Conservation (phyloP, 2,888 invertebrate genomes). For the Dynastes hyllus region DNA sequence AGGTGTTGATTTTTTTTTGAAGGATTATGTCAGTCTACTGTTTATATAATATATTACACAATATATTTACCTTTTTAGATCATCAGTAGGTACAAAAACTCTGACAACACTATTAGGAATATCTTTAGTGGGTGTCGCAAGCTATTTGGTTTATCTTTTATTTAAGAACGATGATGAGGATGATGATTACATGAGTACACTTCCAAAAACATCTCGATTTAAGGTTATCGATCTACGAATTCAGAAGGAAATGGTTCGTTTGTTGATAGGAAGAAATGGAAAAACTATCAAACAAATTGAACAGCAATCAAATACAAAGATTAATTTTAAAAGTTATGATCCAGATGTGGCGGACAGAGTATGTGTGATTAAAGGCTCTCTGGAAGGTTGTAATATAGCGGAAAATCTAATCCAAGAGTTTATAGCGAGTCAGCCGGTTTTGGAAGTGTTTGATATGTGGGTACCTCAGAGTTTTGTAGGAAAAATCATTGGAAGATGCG, state of each 20-base stretch:
- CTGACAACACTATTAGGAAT: conserved; percentile 77
- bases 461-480: conserved; percentile 81
- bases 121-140: conserved; percentile 80
- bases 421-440: conserved; percentile 79
- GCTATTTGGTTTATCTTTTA: conserved; percentile 80
- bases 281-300: conserved; percentile 85
- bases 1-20: not conserved
- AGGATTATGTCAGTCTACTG: conserved; percentile 22
- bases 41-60: conserved; percentile 15
- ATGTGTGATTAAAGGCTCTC: conserved; percentile 82
- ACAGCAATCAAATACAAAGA: conserved; percentile 79
- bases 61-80: conserved; percentile 16
- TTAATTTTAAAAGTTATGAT: conserved; percentile 74
- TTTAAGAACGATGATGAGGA: conserved; percentile 79
- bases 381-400: conserved; percentile 80
- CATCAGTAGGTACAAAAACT: conserved; percentile 60
- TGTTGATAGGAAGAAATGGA: conserved; percentile 84
- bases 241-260: conserved; percentile 78
- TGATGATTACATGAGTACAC: conserved; percentile 65
- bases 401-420: conserved; percentile 81
- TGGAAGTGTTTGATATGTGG: conserved; percentile 79
- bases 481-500: conserved; percentile 84
- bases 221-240: conserved; percentile 76
- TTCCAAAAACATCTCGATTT: conserved; percentile 65
- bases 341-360: conserved; percentile 77